Conservation (phyloP, 2,113 vertebrate species). For the Phasianus colchicus region DNA sequence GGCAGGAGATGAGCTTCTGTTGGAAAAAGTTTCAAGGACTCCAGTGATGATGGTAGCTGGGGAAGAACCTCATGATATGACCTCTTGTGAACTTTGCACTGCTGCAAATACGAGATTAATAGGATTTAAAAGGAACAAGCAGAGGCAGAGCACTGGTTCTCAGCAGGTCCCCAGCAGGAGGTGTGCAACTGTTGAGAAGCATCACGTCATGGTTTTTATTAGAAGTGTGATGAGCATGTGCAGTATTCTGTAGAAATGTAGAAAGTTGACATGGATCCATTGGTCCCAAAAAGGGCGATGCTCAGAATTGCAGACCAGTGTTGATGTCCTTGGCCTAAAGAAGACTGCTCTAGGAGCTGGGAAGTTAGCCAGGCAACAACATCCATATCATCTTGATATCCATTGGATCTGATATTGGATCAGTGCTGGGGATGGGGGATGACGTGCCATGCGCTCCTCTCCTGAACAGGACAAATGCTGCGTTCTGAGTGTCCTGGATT, state of each 20-base stretch:
- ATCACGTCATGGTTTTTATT: neutral
- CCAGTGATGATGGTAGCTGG: neutral
- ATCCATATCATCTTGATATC: rapidly evolving
- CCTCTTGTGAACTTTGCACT: rapidly evolving
- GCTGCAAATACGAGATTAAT: neutral
- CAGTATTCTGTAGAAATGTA: neutral
- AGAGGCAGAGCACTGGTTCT: neutral
- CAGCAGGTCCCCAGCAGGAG: neutral
- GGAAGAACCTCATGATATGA: neutral
- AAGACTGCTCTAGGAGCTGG: too few species aligned
- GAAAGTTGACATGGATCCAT: rapidly evolving
- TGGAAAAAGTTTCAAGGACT: neutral
- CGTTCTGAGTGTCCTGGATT: neutral
- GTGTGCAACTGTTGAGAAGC: neutral
- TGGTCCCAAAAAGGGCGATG: neutral
- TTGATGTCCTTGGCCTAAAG: neutral
- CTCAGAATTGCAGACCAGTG: neutral
- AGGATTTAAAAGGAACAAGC: neutral
- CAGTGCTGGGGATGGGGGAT: neutral
- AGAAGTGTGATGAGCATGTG: neutral
- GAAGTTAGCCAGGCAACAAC: neutral
- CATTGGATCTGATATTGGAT: too few species aligned
- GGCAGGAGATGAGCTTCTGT: neutral
- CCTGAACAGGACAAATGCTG: neutral
- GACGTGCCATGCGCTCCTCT: neutral